phyloP scores from a whole-genome alignment of 1,140 invertebrate species.

The Dryas iulia region DNA sequence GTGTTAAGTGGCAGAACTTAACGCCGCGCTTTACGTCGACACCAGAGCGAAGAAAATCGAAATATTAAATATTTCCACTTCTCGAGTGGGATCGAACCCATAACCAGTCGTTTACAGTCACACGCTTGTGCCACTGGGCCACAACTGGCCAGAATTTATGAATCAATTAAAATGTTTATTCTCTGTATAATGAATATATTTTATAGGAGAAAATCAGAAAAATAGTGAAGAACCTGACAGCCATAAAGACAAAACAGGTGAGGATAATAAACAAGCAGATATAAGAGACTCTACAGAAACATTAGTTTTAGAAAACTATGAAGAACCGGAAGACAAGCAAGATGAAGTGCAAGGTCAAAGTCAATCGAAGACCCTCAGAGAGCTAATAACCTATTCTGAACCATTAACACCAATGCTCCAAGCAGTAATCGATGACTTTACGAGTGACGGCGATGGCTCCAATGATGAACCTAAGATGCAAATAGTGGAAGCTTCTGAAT shows the following conservation, averaged over 20 bases:
- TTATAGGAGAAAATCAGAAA: slow-evolving; percentile 38
- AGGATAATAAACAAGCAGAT: slow-evolving; percentile 46
- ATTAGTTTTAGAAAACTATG: slow-evolving; percentile 55
- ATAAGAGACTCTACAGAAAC: slow-evolving; percentile 65
- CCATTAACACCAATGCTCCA: slow-evolving; percentile 58
- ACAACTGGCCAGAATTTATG: too few relatives aligned
- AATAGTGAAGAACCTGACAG: slow-evolving; percentile 36
- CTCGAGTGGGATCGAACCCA: too few relatives aligned
- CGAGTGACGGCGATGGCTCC: slow-evolving; percentile 48
- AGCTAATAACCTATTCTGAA: slow-evolving; percentile 59
- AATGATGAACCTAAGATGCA: slow-evolving; percentile 49
- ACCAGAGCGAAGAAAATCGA: too few relatives aligned
- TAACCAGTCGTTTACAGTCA: too few relatives aligned
- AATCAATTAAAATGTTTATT: background rate
- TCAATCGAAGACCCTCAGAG: slow-evolving; percentile 44
- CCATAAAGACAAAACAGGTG: slow-evolving; percentile 54
- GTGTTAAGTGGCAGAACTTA: too few relatives aligned
- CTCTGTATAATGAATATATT: slow-evolving; percentile 6
- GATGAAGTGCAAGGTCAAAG: slow-evolving; percentile 27
- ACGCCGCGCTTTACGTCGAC: too few relatives aligned
- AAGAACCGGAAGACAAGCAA: slow-evolving; percentile 50
- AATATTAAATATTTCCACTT: too few relatives aligned
- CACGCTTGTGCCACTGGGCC: too few relatives aligned
- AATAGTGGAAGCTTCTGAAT: slow-evolving; percentile 25
- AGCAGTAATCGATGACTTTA: slow-evolving; percentile 61